Evolutionary conservation across 2,888 invertebrate genomes (phyloP).

Genomic region (Phalangium opilio): DNA sequence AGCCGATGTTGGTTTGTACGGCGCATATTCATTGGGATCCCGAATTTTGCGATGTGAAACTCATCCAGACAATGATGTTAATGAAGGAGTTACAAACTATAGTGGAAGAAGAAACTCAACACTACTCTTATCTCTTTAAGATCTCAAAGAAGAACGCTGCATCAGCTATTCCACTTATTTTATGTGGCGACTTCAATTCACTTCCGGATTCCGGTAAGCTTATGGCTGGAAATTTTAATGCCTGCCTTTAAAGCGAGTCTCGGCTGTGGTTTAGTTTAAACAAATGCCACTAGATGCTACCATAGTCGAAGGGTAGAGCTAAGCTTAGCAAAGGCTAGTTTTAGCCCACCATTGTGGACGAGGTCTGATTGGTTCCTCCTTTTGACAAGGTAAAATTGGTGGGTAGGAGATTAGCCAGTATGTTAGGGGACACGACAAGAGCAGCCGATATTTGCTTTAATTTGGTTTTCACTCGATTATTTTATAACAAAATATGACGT

Average conservation of each 20-base stretch:
- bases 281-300: too few species aligned
- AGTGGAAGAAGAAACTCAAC: conserved; percentile 66
- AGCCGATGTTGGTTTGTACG: conserved; percentile 83
- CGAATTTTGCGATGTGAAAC: conserved; percentile 95
- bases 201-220: conserved; percentile 73
- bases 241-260: too few species aligned
- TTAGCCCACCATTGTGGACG: too few species aligned
- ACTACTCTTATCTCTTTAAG: conserved; percentile 28
- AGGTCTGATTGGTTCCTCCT: too few species aligned
- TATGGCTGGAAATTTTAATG: neutral
- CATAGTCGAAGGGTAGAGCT: too few species aligned
- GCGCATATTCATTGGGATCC: conserved; percentile 99
- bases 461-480: too few species aligned
- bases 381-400: too few species aligned
- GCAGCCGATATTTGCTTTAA: too few species aligned
- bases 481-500: neutral
- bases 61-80: conserved; percentile 91
- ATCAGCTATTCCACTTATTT: conserved; percentile 65
- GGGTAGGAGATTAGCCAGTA: too few species aligned
- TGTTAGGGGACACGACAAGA: too few species aligned
- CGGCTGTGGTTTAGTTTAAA: too few species aligned
- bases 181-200: conserved; percentile 97
- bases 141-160: conserved; percentile 17
- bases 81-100: conserved; percentile 79
- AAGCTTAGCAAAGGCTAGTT: too few species aligned